Evolutionary conservation across 2,113 vertebrate species (phyloP).

Genomic region (Pao palembangensis): DNA sequence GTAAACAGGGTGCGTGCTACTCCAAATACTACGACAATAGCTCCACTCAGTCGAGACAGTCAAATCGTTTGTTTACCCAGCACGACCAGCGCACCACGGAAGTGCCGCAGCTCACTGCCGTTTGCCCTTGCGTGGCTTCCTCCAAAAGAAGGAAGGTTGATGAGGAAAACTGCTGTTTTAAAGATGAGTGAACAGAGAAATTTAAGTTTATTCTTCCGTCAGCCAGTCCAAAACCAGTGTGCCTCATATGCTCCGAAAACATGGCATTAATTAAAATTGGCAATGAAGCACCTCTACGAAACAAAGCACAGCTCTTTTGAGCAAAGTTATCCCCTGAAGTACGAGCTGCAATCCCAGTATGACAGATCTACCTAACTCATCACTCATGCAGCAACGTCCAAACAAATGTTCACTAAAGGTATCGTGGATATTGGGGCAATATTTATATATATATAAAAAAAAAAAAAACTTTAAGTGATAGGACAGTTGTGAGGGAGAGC

Average conservation of each 20-base stretch:
- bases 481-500: slow-evolving; percentile 6
- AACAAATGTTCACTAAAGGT: background rate
- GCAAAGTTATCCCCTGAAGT: background rate
- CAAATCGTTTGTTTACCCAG: background rate
- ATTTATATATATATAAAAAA: too few relatives aligned
- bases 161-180: background rate
- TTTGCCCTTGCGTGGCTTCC: too few relatives aligned
- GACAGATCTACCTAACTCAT: background rate
- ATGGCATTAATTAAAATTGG: background rate
- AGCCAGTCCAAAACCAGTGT: background rate
- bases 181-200: background rate
- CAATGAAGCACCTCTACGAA: background rate
- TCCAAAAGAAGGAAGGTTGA: background rate
- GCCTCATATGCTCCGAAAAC: background rate
- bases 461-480: slow-evolving; percentile 6
- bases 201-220: background rate
- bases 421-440: slow-evolving; percentile 1
- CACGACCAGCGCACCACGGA: background rate
- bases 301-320: background rate
- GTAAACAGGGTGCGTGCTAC: background rate
- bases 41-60: background rate
- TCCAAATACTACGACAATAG: background rate
- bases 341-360: background rate
- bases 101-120: too few relatives aligned
- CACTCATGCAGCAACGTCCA: background rate